Base-by-base conservation (phyloP, 2,888 invertebrate species). In the Meandrusa payeni region DNA sequence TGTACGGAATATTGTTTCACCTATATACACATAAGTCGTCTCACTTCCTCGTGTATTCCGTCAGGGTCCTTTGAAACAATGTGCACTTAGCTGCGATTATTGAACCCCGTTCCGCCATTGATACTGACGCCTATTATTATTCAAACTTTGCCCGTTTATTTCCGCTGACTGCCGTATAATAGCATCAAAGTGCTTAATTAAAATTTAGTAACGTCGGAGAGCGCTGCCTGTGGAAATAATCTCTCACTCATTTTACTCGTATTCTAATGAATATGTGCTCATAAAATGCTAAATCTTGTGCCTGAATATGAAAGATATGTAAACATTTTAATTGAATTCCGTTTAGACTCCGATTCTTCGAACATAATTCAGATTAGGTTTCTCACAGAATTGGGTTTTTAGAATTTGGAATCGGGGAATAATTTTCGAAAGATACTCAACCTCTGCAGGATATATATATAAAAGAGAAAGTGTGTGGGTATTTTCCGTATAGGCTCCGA, bases 81-180 rank as follows among this genome's bases (percentile, higher is more conserved):
- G 20, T 11, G 17, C 24, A 27, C 29, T 41, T 17, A 17, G 11
- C 20, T 5, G 5, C n/a, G 23, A 36, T 13, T 34, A 22, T 41
- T 36, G 34, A 36, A 42, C 41, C 29, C 7, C 13, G 23, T 3
- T 7, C 10, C 24, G 13, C 15, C 7, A 28, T 19, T 17, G 11
- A 31, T 26, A 26, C 33, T 20, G 15, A 2, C 1, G 36, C 42
- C 36, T 36, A 42, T 42, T 42, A 36, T 24, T 36, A 41, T 41
- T 41, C 42, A 42, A 42, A 31, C 42, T 42, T 42, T 24, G 42
- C 36, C 42, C 23, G 42, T 42, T 36, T 29, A 36, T 42, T 36
- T 36, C 42, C 36, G 42, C 13, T 29, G 29, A 29, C 15, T 29
- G 23, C 36, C 36, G 42, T 29, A 42, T 36, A 36, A 36, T 42